phyloP scores from a whole-genome alignment of 2,797 vertebrate genomes.

The Acipenser oxyrinchus region DNA sequence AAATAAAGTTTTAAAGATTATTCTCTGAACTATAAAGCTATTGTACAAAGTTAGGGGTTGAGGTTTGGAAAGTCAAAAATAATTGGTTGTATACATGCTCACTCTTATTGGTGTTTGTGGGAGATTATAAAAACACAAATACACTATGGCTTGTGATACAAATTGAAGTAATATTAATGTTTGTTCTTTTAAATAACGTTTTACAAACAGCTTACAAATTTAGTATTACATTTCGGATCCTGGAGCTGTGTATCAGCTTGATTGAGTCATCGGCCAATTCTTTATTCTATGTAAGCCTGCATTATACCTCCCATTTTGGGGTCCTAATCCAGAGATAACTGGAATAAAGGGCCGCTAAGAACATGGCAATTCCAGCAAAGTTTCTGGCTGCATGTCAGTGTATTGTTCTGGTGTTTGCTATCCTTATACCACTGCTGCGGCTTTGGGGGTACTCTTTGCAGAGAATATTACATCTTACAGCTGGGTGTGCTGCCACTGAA shows the following conservation, averaged over 20 bases:
- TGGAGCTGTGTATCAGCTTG: not conserved
- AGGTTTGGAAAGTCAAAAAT: too few relatives aligned
- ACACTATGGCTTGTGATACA: not conserved
- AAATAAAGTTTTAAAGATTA: too few relatives aligned
- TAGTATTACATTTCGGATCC: not conserved
- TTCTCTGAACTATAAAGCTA: too few relatives aligned
- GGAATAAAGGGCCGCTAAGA: constrained; percentile 57
- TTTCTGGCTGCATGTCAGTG: constrained; percentile 41
- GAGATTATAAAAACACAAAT: too few relatives aligned
- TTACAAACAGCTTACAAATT: not conserved
- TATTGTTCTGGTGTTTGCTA: constrained; percentile 53
- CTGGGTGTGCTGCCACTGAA: constrained; percentile 60
- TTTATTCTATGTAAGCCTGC: constrained; percentile 44
- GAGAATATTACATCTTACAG: constrained; percentile 59
- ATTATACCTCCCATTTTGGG: constrained; percentile 13
- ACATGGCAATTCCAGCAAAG: constrained; percentile 35
- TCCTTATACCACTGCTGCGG: constrained; percentile 42
- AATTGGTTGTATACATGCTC: too few relatives aligned
- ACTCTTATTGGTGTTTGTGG: too few relatives aligned
- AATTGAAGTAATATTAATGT: not conserved
- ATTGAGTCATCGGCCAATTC: constrained; percentile 31
- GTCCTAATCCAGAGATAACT: constrained; percentile 34
- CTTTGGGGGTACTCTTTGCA: constrained; percentile 63
- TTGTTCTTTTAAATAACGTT: not conserved
- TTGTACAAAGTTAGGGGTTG: too few relatives aligned